phyloP scores from a whole-genome alignment of 1,140 invertebrate species.

The Ylistrum balloti region DNA sequence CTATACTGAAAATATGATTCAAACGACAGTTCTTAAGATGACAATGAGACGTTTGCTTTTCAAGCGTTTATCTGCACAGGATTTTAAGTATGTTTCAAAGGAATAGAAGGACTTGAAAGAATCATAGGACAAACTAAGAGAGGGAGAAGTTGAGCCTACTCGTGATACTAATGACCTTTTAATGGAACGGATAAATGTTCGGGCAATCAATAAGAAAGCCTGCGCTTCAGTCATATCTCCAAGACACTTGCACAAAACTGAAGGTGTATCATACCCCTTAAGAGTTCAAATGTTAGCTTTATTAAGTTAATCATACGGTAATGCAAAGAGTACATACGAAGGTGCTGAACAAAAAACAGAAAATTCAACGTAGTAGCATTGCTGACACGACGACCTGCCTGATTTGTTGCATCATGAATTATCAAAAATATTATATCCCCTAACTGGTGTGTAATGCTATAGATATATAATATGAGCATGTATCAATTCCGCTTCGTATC shows the following conservation, averaged over 20 bases:
- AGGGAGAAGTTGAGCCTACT: constrained; percentile 31
- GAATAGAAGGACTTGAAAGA: constrained; percentile 26
- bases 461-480: no score
- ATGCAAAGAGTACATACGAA: not conserved
- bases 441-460: no score
- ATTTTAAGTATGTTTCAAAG: constrained; percentile 40
- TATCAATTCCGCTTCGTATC: no score
- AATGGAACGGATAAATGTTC: constrained; percentile 38
- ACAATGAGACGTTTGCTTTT: constrained; percentile 6
- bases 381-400: no score
- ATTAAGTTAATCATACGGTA: not conserved
- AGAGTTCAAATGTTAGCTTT: not conserved
- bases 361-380: not conserved
- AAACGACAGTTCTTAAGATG: constrained; percentile 17
- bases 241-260: not conserved
- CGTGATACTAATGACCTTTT: constrained; percentile 1
- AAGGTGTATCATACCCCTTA: not conserved
- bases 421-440: no score
- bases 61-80: not conserved
- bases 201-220: constrained; percentile 13
- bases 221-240: not conserved
- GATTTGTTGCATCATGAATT: no score
- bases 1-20: constrained; percentile 23
- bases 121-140: constrained; percentile 14
- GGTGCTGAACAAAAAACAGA: not conserved